These are phyloP conservation scores for Apostichopus japonicus DNA, from an alignment of 35 echinoderm and acorn worm species.

Conservation along the genomic window DNA sequence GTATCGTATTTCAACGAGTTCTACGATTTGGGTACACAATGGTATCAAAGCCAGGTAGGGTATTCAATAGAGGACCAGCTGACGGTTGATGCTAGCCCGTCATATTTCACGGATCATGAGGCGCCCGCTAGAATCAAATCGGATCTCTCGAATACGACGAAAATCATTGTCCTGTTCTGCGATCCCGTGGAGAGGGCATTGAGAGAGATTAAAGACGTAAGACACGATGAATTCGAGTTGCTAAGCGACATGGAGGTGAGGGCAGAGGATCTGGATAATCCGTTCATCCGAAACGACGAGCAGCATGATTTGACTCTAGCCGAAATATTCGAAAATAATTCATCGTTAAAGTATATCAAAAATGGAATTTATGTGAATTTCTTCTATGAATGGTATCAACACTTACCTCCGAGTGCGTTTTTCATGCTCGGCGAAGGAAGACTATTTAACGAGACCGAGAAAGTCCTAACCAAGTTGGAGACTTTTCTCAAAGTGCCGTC, in stretches of 20 bases:
- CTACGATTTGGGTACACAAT: conserved; percentile 31
- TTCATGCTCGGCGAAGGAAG: conserved; percentile 37
- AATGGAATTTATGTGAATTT: conserved; percentile 34
- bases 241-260: conserved; percentile 18
- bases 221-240: neutral
- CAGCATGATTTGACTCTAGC: neutral
- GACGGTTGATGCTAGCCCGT: neutral
- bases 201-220: conserved; percentile 8
- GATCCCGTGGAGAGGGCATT: conserved; percentile 32
- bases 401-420: neutral
- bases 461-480: conserved; percentile 4
- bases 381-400: conserved; percentile 11
- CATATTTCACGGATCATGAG: neutral
- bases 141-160: neutral
- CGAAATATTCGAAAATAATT: neutral
- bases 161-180: conserved; percentile 37
- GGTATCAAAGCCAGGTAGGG: conserved; percentile 40
- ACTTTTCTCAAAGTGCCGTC: conserved; percentile 22
- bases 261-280: neutral
- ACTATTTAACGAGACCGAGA: conserved; percentile 2
- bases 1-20: conserved; percentile 40
- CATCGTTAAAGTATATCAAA: neutral
- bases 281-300: neutral
- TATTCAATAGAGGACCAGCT: neutral
- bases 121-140: neutral